Evolutionary conservation across 2,113 vertebrate genomes (phyloP), one percentile per base, ranked within the genome.

Genomic region (Scomber colias): DNA sequence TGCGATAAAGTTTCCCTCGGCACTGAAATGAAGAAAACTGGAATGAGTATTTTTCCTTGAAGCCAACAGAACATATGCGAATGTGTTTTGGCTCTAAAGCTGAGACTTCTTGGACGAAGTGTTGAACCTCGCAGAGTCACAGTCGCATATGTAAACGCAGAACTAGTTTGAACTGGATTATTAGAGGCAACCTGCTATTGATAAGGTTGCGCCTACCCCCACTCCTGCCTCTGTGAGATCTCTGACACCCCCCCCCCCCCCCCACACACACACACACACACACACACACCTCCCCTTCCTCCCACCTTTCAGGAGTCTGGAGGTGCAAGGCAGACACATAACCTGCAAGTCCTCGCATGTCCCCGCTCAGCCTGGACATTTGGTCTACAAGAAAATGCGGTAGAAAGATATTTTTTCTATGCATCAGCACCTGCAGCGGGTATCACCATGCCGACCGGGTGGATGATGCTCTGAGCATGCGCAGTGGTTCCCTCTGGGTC

Each of bases 101-200:
- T 53, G 56, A 11, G 16, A 19, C 12, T 40, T 65, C 55, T 68
- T 64, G 53, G 64, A 60, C 12, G 11, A 63, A 5, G 51, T 17
- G 21, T 46, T 13, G 0, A 54, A 9, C 11, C 54, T 16, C 24
- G 24, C 57, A 9, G 30, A 59, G 65, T 57, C 60, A 30, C 69
- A 54, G 68, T 63, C 64, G 56, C 77, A 78, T 75, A 71, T 76
- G 31, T 51, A 66, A 71, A 27, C 73, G 83, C 83, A 79, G 78
- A 93, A 94, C 94, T 93, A 94, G 94, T 94, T 93, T 87, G 88
- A 91, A 94, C 94, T 91, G 93, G 95, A 93, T 94, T 85, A 57
- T 59, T 63, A 1, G 72, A 69, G 79, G 63, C 74, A 83, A 87
- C 89, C 85, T 83, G 78, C 89, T 87, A 87, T 87, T 83, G 89